A percentile compares a stretch with the other conserved stretches of the same genome.
phyloP scores from a whole-genome alignment of 35 echinoderm and acorn worm genomes.

The Lytechinus variegatus region DNA sequence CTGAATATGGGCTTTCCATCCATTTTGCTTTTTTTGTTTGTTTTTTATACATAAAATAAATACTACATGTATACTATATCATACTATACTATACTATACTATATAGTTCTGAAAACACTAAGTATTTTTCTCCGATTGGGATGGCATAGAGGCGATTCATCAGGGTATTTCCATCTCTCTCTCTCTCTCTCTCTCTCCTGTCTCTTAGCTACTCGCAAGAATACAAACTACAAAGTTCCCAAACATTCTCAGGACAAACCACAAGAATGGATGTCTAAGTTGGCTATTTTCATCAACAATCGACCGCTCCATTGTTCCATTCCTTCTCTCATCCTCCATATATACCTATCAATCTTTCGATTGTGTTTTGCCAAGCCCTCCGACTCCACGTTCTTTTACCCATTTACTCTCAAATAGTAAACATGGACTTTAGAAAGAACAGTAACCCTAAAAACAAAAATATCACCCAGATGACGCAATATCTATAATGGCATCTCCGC shows the following conservation, averaged over 20 bases:
- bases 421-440: slow-evolving; percentile 11
- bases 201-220: not conserved
- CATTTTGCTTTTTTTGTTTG: too few relatives aligned
- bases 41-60: too few relatives aligned
- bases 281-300: not conserved
- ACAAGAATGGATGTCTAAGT: not conserved
- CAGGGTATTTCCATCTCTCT: not conserved
- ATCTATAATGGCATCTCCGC: not conserved
- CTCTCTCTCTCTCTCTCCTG: not conserved
- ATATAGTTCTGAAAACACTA: too few relatives aligned
- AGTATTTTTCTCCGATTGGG: too few relatives aligned
- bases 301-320: not conserved
- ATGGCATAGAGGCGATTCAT: too few relatives aligned
- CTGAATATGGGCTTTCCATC: too few relatives aligned
- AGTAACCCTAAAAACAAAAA: not conserved
- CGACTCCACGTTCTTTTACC: not conserved
- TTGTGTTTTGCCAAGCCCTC: not conserved
- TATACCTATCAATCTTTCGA: not conserved
- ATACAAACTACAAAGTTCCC: not conserved
- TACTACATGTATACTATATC: too few relatives aligned
- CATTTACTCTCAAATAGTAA: not conserved
- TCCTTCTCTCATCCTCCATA: not conserved
- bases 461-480: not conserved
- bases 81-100: too few relatives aligned
- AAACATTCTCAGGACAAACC: not conserved